A percentile compares a stretch with the other conserved stretches of the same genome.
Conservation (phyloP, 2,888 invertebrate genomes). For the Lymantria monacha region DNA sequence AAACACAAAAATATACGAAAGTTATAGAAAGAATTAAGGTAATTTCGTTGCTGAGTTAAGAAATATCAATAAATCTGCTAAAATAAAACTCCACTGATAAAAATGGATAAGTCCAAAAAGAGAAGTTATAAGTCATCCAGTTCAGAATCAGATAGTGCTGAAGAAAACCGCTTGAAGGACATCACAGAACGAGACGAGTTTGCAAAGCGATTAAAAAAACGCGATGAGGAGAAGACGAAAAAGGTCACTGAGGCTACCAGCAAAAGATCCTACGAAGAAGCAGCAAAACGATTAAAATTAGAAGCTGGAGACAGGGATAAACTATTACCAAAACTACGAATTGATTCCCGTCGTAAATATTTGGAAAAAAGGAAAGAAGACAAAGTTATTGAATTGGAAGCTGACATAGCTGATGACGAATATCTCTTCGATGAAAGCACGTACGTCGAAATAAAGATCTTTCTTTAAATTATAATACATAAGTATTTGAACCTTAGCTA, state of each 20-base stretch:
- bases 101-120: slow-evolving; percentile 65
- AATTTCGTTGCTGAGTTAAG: too few species aligned
- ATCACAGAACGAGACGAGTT: slow-evolving; percentile 97
- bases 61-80: too few species aligned
- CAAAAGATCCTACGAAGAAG: slow-evolving; percentile 90
- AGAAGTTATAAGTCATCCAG: slow-evolving; percentile 69
- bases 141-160: slow-evolving; percentile 87
- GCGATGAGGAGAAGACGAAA: slow-evolving; percentile 93
- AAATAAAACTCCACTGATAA: background rate
- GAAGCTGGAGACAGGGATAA: slow-evolving; percentile 93
- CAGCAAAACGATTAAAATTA: slow-evolving; percentile 93
- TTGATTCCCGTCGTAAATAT: slow-evolving; percentile 96
- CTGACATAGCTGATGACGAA: slow-evolving; percentile 97
- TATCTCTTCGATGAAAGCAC: slow-evolving; percentile 94
- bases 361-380: slow-evolving; percentile 97
- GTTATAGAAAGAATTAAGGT: too few species aligned
- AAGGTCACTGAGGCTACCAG: slow-evolving; percentile 87
- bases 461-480: background rate
- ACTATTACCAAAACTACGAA: slow-evolving; percentile 92
- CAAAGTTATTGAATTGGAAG: slow-evolving; percentile 96
- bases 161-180: slow-evolving; percentile 91
- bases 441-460: slow-evolving; percentile 77
- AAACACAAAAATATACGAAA: too few species aligned
- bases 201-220: slow-evolving; percentile 91
- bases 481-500: too few species aligned